phyloP scores from a whole-genome alignment of 2,113 vertebrate species.

The Enhydra lutris region DNA sequence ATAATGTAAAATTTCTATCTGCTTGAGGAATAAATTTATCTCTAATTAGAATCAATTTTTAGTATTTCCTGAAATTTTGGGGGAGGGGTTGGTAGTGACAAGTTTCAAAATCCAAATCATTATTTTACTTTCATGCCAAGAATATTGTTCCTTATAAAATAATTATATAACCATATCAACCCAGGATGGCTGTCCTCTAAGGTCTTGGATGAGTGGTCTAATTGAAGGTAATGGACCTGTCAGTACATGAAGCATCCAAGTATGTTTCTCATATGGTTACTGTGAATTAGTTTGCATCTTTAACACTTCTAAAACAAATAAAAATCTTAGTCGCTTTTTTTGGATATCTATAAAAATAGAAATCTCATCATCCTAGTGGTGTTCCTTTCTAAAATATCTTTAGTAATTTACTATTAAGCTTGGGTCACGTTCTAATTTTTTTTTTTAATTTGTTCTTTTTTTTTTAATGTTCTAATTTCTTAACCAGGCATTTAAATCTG shows the following conservation, averaged over 20 bases:
- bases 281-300: slow-evolving; percentile 11
- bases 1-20: not conserved
- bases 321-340: not conserved
- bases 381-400: not conserved
- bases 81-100: not conserved
- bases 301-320: not conserved
- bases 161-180: not conserved
- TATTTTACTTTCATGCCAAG: not conserved
- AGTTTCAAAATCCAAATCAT: slow-evolving; percentile 24
- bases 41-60: slow-evolving; percentile 14
- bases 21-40: slow-evolving; percentile 23
- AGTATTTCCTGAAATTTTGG: slow-evolving; percentile 28
- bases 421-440: not conserved
- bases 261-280: slow-evolving; percentile 19
- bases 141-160: not conserved
- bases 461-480: not conserved
- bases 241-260: not conserved
- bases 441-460: not conserved
- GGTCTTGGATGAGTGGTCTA: not conserved
- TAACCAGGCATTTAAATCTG: not conserved
- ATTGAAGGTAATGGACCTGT: not conserved
- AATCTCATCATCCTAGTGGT: not conserved
- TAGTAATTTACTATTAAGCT: not conserved
- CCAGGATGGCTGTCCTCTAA: not conserved
- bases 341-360: not conserved